These are phyloP conservation scores for Amblyopsis hoosieri DNA, from an alignment of 2,797 vertebrate species.

Conservation along the genomic window DNA sequence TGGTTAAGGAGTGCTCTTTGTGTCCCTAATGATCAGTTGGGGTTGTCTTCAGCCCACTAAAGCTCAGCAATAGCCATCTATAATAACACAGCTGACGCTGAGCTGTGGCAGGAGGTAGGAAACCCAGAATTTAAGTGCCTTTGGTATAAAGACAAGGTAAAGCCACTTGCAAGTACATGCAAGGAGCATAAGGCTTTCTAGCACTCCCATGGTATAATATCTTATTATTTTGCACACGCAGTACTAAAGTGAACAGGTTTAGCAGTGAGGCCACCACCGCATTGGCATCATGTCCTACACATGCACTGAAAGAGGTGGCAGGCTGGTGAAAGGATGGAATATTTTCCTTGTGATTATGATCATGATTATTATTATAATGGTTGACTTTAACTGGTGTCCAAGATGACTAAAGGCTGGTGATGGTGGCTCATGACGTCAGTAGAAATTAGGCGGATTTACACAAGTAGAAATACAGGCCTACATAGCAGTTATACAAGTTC, in stretches of 20 bases:
- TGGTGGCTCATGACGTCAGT: slow-evolving; percentile 21
- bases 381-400: slow-evolving; percentile 30
- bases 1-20: slow-evolving; percentile 49
- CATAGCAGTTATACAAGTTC: too few relatives aligned
- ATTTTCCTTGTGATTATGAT: slow-evolving; percentile 17
- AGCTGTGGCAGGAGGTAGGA: slow-evolving; percentile 60
- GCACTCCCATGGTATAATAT: slow-evolving; percentile 72
- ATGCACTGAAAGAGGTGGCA: slow-evolving; percentile 20
- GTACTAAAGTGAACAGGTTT: slow-evolving; percentile 61
- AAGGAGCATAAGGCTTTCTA: slow-evolving; percentile 59
- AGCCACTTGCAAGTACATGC: slow-evolving; percentile 50
- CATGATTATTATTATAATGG: not conserved
- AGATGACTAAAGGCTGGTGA: slow-evolving; percentile 11
- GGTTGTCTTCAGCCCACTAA: slow-evolving; percentile 63
- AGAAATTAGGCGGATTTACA: slow-evolving; percentile 15
- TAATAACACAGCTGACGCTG: slow-evolving; percentile 69
- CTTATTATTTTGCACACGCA: slow-evolving; percentile 70
- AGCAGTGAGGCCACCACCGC: slow-evolving; percentile 47
- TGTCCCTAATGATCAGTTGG: slow-evolving; percentile 71
- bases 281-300: slow-evolving; percentile 57
- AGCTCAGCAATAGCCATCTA: slow-evolving; percentile 61
- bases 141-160: slow-evolving; percentile 56
- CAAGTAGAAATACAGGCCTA: too few relatives aligned
- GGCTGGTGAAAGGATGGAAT: slow-evolving; percentile 13
- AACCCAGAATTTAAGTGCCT: slow-evolving; percentile 52